Percentiles rank a stretch among this genome's conserved stretches.
These are phyloP conservation scores for Venustaconcha ellipsiformis DNA, from an alignment of 1,140 invertebrate genomes.

Conservation along the genomic window DNA sequence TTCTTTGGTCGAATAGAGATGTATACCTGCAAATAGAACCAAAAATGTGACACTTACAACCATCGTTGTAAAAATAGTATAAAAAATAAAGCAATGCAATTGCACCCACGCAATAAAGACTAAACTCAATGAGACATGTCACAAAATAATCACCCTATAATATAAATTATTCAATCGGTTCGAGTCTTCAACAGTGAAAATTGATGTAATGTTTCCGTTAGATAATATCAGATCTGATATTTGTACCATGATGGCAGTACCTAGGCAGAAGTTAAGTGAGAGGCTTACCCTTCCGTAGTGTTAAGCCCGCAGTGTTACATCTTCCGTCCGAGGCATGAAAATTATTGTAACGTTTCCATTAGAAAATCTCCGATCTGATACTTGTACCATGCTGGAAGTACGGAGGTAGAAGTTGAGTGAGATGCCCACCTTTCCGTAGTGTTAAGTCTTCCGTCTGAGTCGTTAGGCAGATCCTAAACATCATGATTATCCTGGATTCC, in stretches of 20 bases:
- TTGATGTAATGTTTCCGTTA: slow-evolving; percentile 30
- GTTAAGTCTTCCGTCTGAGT: slow-evolving; percentile 19
- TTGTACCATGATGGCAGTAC: background rate
- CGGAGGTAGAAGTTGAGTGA: slow-evolving; percentile 25
- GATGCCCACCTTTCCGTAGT: slow-evolving; percentile 4
- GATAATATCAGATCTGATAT: slow-evolving; percentile 28
- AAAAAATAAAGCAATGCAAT: no score
- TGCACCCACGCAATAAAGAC: no score
- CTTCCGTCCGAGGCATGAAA: slow-evolving; percentile 17
- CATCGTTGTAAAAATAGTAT: no score
- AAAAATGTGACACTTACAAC: no score
- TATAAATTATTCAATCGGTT: no score
- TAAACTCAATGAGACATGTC: no score
- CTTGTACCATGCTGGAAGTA: background rate
- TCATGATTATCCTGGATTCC: slow-evolving; percentile 26
- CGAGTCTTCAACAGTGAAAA: no score
- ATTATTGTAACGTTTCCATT: no score
- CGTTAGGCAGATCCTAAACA: slow-evolving; percentile 19
- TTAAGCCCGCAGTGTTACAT: no score
- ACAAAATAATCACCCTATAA: no score
- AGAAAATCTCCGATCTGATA: slow-evolving; percentile 10
- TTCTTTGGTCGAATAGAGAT: no score
- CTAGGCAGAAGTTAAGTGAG: slow-evolving; percentile 21
- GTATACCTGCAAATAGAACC: no score
- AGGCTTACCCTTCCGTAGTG: slow-evolving; percentile 8